These are phyloP conservation scores for Stictonetta naevosa DNA, from an alignment of 2,113 vertebrate genomes.

Conservation along the genomic window DNA sequence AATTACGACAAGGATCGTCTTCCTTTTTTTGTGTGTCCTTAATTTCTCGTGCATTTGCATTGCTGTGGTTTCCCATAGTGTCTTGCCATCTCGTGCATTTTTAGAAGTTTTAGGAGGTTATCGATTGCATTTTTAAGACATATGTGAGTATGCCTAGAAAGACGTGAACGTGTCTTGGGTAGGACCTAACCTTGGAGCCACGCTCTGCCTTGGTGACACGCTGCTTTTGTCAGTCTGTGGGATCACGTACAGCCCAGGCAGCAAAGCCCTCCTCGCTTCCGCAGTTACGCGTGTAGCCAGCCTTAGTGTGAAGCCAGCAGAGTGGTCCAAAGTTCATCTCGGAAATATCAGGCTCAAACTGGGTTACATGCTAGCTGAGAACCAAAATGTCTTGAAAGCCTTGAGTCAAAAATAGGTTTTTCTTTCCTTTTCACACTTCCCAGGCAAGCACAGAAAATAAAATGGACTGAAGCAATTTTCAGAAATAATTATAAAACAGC, in stretches of 20 bases:
- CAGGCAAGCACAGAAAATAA: constrained; percentile 56
- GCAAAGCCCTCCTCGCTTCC: not conserved
- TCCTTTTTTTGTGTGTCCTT: not conserved
- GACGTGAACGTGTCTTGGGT: accelerated
- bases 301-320: not conserved
- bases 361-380: constrained; percentile 47
- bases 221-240: not conserved
- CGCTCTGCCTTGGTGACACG: not conserved
- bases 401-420: constrained; percentile 65
- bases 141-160: not conserved
- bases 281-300: not conserved
- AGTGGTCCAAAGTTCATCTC: not conserved
- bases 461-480: constrained; percentile 68
- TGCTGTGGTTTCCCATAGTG: not conserved
- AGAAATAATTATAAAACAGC: constrained; percentile 73
- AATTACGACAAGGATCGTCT: not conserved
- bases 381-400: constrained; percentile 58
- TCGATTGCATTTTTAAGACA: not conserved
- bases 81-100: not conserved
- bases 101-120: not conserved
- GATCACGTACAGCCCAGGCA: not conserved
- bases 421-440: constrained; percentile 65
- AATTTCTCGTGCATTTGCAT: not conserved
- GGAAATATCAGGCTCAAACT: constrained; percentile 57
- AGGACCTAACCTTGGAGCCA: not conserved